Percentiles rank a stretch among this genome's conserved stretches.
These are phyloP conservation scores for Muschampia plurimacula DNA, from an alignment of 2,888 invertebrate genomes.

Conservation along the genomic window DNA sequence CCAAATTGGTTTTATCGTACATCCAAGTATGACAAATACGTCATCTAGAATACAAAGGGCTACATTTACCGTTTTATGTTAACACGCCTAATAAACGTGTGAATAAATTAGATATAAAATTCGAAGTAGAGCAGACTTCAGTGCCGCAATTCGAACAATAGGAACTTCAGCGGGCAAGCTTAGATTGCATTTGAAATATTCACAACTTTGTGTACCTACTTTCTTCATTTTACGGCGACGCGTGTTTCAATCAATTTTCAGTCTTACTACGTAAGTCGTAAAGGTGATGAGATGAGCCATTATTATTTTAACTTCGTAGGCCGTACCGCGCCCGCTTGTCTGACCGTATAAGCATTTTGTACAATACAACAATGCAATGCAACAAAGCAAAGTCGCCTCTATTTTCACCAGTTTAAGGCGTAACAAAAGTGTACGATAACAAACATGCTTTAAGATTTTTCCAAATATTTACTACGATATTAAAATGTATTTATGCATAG, in stretches of 20 bases:
- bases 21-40: conserved; percentile 22
- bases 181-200: conserved; percentile 84
- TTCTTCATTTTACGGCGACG: conserved; percentile 6
- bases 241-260: background rate
- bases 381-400: conserved; percentile 41
- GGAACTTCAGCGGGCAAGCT: conserved; percentile 74
- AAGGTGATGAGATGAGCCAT: conserved; percentile 3
- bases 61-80: conserved; percentile 11
- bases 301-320: conserved; percentile 42
- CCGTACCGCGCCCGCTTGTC: conserved; percentile 79
- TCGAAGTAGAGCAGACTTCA: conserved; percentile 63
- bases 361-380: conserved; percentile 7
- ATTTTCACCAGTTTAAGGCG: background rate
- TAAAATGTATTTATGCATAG: conserved; percentile 74
- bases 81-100: conserved; percentile 14
- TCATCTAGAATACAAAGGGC: conserved; percentile 25
- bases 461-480: conserved; percentile 56
- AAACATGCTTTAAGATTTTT: conserved; percentile 50
- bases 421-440: conserved; percentile 39
- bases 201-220: conserved; percentile 55
- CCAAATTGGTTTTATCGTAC: conserved; percentile 22
- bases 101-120: conserved; percentile 30
- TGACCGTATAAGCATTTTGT: conserved; percentile 64
- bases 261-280: conserved; percentile 4
- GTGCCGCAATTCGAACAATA: conserved; percentile 67